Base-by-base conservation (phyloP, 2,113 vertebrate genomes). In the Haemorhous mexicanus region DNA sequence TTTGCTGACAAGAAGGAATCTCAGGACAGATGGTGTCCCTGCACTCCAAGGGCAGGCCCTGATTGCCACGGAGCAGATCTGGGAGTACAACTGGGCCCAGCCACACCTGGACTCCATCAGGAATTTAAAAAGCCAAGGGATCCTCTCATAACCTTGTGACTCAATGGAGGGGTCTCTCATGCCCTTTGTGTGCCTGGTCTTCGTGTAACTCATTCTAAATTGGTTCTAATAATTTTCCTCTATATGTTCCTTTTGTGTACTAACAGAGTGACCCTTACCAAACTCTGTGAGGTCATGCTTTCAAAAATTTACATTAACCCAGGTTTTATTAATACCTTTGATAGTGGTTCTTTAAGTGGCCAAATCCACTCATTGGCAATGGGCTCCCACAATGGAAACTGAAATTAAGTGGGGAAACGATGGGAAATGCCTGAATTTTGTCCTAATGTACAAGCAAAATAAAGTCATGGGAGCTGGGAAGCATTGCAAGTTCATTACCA, bases 51-150 rank as follows among this genome's bases (percentile, higher is more conserved):
- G 7, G 7, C 19, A 70, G 37, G 13, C 4, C 13, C 46, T 26
- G 39, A 19, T 6, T 39, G 16, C 21, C 43, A 35, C 35, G 13
- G 59, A 43, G 27, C 28, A 72, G 24, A 19, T 39, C 73, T 64
- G 64, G 24, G 11, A 23, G 27, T 72, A 6, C 0, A 0, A 24
- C 16, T 30, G 27, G 43, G n/a, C 12, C 11, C 17, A 39, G 50
- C 20, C 37, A 44, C 33, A 30, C 13, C 16, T 10, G 6, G 16
- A 39, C 7, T 56, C 19, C 13, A 18, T 5, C 3, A 30, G 16
- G 23, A 69, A 21, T 49, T 56, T 6, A 26, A 47, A 30, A 62
- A 62, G 6, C 22, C 44, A 47, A 46, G 13, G 21, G 10, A 1
- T 14, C 11, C 23, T 33, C 41, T 74, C 32, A 55, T n/a, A 68